Base-by-base conservation (phyloP, 2,113 vertebrate genomes). In the Crypturellus undulatus region DNA sequence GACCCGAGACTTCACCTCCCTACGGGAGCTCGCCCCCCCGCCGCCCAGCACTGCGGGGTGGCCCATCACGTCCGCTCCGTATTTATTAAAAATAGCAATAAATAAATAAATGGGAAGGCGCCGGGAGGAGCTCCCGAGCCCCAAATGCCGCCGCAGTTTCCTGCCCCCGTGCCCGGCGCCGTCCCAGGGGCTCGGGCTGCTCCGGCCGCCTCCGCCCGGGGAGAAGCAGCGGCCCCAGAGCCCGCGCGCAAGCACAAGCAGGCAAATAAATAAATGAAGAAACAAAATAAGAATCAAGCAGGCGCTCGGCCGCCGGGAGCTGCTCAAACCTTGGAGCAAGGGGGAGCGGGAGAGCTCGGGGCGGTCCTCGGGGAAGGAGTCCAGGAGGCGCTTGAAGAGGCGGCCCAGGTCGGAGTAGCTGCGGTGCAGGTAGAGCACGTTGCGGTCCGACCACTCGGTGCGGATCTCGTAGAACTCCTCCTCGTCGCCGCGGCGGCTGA, bases 391-490 rank as follows among this genome's bases (percentile, higher is more conserved):
- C 93, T 97, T 98, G 51, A 99, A 98, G 69, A 99, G 98, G 81
- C 98, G 98, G 11, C 98, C 98, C 87, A 99, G 97, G 92, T 99
- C 99, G 4, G 99, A 98, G 84, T 98, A 98, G 97, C 99, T 99
- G 92, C 99, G 97, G 92, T 99, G 99, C 92, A 99, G 96, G 96
- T 99, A 99, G 71, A 99, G 97, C 65, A 99, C 98, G 96, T 99
- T 99, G 97, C 99, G 97, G 97, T 99, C 99, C 17, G 99, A 99
- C 99, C 99, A 99, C 98, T 99, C 99, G 3, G 99, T 99, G 97
- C 99, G 95, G 95, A 99, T 99, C 98, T 99, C 99, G 96, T 98
- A 99, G 77, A 99, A 99, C 92, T 99, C 99, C 97, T 99, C 99
- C 97, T 99, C 99, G 96, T 99, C 98, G 8, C 99, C 99, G 94